A percentile compares a stretch with the other conserved stretches of the same genome.
Evolutionary conservation across 2,113 vertebrate genomes (phyloP).

Genomic region (Pyrgilauda ruficollis): DNA sequence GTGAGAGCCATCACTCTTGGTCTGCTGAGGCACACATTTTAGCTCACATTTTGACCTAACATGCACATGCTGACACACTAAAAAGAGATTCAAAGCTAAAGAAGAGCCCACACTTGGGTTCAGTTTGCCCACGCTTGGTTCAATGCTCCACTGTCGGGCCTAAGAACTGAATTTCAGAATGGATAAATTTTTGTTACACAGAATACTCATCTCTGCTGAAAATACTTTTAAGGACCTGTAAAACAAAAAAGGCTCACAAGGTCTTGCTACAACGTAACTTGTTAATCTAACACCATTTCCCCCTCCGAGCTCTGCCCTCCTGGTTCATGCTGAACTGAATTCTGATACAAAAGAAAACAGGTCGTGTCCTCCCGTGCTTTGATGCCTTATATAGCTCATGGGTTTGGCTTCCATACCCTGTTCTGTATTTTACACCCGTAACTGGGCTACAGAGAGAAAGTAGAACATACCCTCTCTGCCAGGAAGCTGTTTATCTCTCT

Average conservation of each 20-base stretch:
- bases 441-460: background rate
- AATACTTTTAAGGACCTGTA: background rate
- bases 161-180: background rate
- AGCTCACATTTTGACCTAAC: background rate
- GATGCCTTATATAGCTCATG: constrained; percentile 2
- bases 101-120: background rate
- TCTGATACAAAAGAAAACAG: background rate
- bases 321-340: background rate
- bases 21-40: background rate
- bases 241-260: background rate
- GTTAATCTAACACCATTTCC: background rate
- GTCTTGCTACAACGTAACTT: background rate
- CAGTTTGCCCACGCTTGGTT: background rate
- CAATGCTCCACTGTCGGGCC: background rate
- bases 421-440: background rate
- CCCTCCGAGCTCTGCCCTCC: background rate
- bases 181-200: background rate
- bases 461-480: background rate
- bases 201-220: background rate
- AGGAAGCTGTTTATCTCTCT: background rate
- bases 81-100: background rate
- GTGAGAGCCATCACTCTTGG: background rate
- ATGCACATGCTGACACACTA: background rate
- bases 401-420: constrained; percentile 4
- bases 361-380: background rate